Conservation (phyloP, 2,797 vertebrate genomes). For the Enteromius mattozi region DNA sequence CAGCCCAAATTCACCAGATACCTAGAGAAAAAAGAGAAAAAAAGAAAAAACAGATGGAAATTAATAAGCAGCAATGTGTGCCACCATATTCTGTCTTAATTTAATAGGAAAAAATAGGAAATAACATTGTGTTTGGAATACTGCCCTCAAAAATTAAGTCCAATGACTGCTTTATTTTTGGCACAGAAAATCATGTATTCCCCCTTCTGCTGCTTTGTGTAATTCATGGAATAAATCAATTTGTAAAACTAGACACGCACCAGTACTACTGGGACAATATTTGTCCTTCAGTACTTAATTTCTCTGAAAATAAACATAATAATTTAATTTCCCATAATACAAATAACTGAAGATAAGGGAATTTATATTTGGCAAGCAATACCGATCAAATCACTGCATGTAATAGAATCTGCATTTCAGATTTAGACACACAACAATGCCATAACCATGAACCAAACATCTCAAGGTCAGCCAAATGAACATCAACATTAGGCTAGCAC, state of each 20-base stretch:
- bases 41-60: too few relatives aligned
- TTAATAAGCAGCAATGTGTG: background rate
- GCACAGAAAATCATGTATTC: background rate
- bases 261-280: background rate
- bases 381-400: background rate
- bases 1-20: slow-evolving; percentile 96
- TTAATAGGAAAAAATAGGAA: too few relatives aligned
- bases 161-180: background rate
- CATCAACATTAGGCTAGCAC: background rate
- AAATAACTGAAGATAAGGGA: background rate
- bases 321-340: background rate
- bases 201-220: background rate
- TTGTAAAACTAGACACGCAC: slow-evolving; percentile 5
- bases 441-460: background rate
- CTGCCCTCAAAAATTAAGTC: background rate
- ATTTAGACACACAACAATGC: slow-evolving; percentile 8
- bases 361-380: background rate
- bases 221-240: background rate
- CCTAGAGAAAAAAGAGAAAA: slow-evolving; percentile 68
- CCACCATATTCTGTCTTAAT: background rate
- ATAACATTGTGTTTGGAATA: background rate
- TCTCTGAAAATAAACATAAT: background rate
- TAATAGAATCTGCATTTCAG: background rate
- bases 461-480: slow-evolving; percentile 11
- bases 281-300: background rate